These are phyloP conservation scores for Cichladusa arquata DNA, from an alignment of 2,113 vertebrate species.

Conservation along the genomic window DNA sequence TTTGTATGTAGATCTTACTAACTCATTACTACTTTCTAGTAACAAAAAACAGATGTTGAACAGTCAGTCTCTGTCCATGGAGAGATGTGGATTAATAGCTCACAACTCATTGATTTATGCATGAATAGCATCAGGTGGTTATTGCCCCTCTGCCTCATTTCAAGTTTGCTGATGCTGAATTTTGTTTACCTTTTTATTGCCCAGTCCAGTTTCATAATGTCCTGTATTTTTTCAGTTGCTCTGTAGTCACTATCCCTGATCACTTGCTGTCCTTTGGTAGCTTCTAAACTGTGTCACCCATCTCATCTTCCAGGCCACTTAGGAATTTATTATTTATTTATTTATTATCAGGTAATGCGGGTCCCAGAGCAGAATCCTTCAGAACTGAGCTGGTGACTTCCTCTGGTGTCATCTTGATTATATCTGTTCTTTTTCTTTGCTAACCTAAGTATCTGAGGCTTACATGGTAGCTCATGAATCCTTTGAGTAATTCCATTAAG, in stretches of 20 bases:
- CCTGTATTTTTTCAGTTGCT: background rate
- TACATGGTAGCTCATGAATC: conserved; percentile 2
- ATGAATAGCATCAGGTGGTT: background rate
- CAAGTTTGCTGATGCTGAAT: background rate
- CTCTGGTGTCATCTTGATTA: background rate
- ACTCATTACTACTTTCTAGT: background rate
- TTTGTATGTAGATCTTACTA: background rate
- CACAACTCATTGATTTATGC: background rate
- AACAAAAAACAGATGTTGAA: background rate
- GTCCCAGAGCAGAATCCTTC: background rate
- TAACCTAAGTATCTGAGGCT: background rate
- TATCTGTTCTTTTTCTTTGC: background rate
- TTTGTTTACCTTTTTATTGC: background rate
- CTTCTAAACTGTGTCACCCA: background rate
- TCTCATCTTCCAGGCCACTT: background rate
- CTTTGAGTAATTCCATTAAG: conserved; percentile 27
- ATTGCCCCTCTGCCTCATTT: background rate
- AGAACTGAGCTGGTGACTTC: background rate
- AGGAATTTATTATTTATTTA: too few relatives aligned
- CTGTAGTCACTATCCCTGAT: background rate
- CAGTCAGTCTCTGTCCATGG: background rate
- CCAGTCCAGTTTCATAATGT: background rate
- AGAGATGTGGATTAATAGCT: background rate
- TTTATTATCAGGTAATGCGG: background rate
- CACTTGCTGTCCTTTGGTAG: background rate